These are phyloP conservation scores for Malurus cyaneus DNA, from an alignment of 2,113 vertebrate genomes.

Conservation along the genomic window DNA sequence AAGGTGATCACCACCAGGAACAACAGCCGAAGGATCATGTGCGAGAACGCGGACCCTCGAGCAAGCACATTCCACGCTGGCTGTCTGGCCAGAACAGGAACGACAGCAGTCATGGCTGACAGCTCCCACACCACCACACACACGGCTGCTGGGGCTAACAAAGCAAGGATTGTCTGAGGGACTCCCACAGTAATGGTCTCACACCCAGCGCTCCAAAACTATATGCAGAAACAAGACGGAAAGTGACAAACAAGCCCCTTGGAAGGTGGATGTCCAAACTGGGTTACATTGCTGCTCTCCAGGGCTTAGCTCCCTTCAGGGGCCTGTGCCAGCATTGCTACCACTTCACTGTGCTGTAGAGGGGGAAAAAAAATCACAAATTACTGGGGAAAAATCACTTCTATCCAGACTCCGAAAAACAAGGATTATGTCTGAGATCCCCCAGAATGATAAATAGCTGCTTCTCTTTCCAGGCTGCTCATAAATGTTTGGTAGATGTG, in stretches of 20 bases:
- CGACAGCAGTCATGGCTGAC: no score
- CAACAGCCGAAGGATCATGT: no score
- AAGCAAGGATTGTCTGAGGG: no score
- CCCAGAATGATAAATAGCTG: background rate
- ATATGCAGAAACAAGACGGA: no score
- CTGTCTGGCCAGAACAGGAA: no score
- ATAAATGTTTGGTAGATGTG: background rate
- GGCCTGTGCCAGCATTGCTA: fast-evolving
- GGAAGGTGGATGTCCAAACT: fast-evolving
- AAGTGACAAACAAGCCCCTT: background rate
- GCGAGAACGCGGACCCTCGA: no score
- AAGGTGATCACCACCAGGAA: background rate
- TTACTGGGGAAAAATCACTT: background rate
- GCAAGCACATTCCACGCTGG: no score
- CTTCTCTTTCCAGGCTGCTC: background rate
- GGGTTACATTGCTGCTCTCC: fast-evolving
- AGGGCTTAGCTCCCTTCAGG: background rate
- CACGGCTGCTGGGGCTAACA: fast-evolving
- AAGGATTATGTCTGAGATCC: background rate
- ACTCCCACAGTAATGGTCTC: fast-evolving
- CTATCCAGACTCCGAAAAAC: background rate
- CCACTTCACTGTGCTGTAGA: fast-evolving
- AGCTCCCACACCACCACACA: background rate
- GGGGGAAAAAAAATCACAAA: fast-evolving
- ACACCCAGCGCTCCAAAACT: no score